A percentile compares a stretch with the other conserved stretches of the same genome.
phyloP scores from a whole-genome alignment of 1,140 invertebrate species.

The Zaprionus taronus region DNA sequence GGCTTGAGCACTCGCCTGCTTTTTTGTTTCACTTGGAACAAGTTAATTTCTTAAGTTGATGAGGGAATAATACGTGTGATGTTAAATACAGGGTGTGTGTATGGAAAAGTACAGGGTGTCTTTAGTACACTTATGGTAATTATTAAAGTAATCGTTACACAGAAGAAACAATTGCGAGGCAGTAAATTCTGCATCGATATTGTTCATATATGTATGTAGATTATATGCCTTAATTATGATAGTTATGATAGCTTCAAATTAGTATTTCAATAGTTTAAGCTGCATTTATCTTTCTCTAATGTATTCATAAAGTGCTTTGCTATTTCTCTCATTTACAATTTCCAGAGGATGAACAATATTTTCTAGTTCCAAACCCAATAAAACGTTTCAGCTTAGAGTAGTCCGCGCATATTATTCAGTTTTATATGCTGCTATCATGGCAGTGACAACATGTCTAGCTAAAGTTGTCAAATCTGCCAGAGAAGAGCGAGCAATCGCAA shows the following conservation, averaged over 20 bases:
- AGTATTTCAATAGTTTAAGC: too few relatives aligned
- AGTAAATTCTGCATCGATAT: too few relatives aligned
- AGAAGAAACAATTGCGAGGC: too few relatives aligned
- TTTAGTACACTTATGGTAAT: background rate
- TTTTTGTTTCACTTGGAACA: background rate
- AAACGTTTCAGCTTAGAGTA: background rate
- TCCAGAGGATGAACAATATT: too few relatives aligned
- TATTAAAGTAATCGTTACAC: too few relatives aligned
- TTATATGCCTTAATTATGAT: too few relatives aligned
- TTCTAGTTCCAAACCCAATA: too few relatives aligned
- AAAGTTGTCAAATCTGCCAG: slow-evolving; percentile 1
- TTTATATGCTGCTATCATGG: background rate
- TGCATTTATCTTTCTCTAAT: too few relatives aligned
- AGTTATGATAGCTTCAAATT: too few relatives aligned
- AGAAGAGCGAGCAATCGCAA: background rate
- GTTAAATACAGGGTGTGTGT: background rate
- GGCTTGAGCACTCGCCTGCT: background rate
- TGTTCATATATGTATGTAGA: too few relatives aligned
- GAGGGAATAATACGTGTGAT: background rate
- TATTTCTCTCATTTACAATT: too few relatives aligned
- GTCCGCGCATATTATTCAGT: background rate
- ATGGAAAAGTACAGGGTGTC: background rate
- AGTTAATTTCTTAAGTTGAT: slow-evolving; percentile 5
- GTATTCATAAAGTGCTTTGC: too few relatives aligned
- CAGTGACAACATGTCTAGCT: background rate